These are phyloP conservation scores for Nowickia ferox DNA, from an alignment of 2,888 invertebrate species.

Conservation along the genomic window DNA sequence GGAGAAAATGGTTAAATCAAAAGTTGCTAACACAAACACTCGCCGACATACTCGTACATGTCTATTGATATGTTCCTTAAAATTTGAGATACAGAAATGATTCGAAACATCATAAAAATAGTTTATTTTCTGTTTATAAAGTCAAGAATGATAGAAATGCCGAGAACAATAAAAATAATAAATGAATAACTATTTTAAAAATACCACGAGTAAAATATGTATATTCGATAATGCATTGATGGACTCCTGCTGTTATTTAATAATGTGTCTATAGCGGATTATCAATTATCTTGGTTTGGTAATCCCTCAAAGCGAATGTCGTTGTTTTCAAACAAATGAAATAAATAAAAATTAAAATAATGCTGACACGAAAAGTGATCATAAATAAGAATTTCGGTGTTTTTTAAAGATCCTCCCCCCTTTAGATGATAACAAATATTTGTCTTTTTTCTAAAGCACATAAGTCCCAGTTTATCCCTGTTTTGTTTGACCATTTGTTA, in stretches of 20 bases:
- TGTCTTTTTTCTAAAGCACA: conserved; percentile 47
- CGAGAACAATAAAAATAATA: conserved; percentile 30
- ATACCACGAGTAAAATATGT: background rate
- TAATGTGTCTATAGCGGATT: conserved; percentile 66
- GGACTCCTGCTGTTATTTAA: conserved; percentile 64
- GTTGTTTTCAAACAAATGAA: conserved; percentile 36
- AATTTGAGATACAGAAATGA: conserved; percentile 32
- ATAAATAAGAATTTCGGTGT: conserved; percentile 63
- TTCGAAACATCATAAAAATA: conserved; percentile 39
- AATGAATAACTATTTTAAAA: conserved; percentile 40
- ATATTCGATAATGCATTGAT: conserved; percentile 7
- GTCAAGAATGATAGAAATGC: conserved; percentile 6
- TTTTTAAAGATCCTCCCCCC: conserved; percentile 54
- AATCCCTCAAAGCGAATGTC: conserved; percentile 66
- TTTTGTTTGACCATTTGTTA: conserved; percentile 64
- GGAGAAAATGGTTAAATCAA: conserved; percentile 26
- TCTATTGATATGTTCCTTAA: background rate
- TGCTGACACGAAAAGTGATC: conserved; percentile 66
- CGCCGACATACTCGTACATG: conserved; percentile 6
- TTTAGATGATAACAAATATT: conserved; percentile 50
- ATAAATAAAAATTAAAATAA: conserved; percentile 34
- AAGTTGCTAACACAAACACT: conserved; percentile 61
- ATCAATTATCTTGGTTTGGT: conserved; percentile 67
- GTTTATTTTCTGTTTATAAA: conserved; percentile 28
- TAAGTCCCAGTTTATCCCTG: conserved; percentile 52